phyloP scores from a whole-genome alignment of 2,797 vertebrate genomes.

The Trichosurus vulpecula region DNA sequence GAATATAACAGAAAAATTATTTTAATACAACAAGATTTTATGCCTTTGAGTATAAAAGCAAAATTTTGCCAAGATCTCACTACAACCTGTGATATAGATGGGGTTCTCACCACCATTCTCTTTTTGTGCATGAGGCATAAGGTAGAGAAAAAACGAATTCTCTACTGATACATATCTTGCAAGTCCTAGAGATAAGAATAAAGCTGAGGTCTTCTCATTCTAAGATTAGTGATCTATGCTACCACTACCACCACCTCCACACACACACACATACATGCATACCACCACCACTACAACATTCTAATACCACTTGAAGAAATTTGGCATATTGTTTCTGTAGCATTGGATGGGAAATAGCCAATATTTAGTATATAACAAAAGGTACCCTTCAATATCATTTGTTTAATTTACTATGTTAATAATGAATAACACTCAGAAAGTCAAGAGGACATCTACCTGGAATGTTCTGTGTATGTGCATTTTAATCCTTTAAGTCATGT shows the following conservation, averaged over 20 bases:
- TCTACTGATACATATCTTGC: neutral
- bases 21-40: neutral
- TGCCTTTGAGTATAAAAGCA: neutral
- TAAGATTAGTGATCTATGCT: neutral
- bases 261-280: neutral
- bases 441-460: neutral
- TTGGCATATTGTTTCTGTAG: neutral
- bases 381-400: neutral
- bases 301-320: neutral
- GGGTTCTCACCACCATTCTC: neutral
- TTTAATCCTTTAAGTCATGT: neutral
- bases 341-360: neutral
- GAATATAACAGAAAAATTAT: neutral
- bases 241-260: too few species aligned
- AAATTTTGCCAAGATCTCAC: neutral
- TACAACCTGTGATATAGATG: neutral
- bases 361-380: neutral
- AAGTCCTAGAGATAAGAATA: neutral
- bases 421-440: neutral
- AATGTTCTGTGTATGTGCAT: neutral
- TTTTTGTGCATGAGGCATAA: neutral
- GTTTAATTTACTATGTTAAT: neutral
- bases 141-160: neutral
- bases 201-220: neutral
- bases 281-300: neutral